Conservation (phyloP, 2,113 vertebrate genomes). For the Lepisosteus osseus region DNA sequence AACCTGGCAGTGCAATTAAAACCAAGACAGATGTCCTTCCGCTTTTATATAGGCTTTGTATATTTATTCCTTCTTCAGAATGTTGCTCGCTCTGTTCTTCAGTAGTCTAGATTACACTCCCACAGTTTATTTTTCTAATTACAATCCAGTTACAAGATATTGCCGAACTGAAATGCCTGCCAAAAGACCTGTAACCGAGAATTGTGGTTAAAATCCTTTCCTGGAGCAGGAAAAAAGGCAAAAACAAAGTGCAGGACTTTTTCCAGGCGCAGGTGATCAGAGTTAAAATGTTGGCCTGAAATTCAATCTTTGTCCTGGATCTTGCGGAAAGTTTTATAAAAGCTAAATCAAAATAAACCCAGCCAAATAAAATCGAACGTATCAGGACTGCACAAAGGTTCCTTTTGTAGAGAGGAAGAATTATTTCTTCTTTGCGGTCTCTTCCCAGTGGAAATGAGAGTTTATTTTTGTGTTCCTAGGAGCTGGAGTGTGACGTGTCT, state of each 20-base stretch:
- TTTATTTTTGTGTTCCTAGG: constrained; percentile 48
- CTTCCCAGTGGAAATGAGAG: neutral
- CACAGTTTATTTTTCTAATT: constrained; percentile 52
- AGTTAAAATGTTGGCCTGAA: constrained; percentile 4
- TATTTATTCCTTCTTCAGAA: constrained; percentile 25
- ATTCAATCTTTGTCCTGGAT: constrained; percentile 7
- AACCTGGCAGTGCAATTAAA: too few species aligned
- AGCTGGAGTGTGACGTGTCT: constrained; percentile 73
- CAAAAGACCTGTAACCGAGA: constrained; percentile 38
- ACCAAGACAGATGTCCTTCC: too few species aligned
- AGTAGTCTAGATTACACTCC: constrained; percentile 27
- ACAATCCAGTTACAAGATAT: constrained; percentile 44
- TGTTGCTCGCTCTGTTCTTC: constrained; percentile 23
- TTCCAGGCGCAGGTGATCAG: constrained; percentile 13
- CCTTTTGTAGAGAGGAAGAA: neutral
- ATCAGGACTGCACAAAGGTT: too few species aligned
- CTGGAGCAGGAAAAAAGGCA: constrained; percentile 31
- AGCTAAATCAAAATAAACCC: too few species aligned
- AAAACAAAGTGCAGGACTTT: neutral
- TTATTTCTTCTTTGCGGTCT: constrained; percentile 8
- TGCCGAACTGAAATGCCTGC: constrained; percentile 31
- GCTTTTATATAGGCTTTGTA: neutral
- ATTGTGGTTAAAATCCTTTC: constrained; percentile 28
- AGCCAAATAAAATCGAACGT: too few species aligned
- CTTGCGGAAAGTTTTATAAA: neutral